phyloP scores from a whole-genome alignment of 2,113 vertebrate species.

The Leucopsar rothschildi region DNA sequence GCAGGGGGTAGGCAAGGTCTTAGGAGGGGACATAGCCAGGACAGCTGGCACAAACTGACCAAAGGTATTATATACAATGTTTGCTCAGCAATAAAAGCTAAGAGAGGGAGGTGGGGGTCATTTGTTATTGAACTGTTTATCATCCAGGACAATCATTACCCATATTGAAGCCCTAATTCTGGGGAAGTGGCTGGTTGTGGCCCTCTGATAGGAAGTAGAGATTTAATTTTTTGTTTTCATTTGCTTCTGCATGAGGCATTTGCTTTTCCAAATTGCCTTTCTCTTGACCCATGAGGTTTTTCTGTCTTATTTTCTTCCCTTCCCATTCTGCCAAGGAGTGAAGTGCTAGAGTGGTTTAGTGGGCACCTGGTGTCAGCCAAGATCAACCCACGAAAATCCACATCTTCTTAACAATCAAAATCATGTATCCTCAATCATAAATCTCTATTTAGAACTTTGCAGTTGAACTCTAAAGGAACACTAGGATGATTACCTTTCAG shows the following conservation, averaged over 20 bases:
- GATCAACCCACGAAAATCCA: background rate
- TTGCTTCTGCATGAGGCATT: background rate
- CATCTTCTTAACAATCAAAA: background rate
- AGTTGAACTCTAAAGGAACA: background rate
- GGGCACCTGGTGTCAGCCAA: background rate
- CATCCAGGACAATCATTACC: rapidly evolving
- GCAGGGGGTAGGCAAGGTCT: background rate
- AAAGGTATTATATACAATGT: background rate
- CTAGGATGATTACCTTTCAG: background rate
- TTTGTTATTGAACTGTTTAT: background rate
- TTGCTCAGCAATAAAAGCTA: background rate
- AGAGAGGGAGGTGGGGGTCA: background rate
- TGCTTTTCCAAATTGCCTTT: background rate
- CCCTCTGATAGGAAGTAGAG: background rate
- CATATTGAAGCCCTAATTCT: background rate
- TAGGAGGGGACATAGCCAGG: background rate
- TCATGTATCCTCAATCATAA: background rate
- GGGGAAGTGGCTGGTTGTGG: rapidly evolving
- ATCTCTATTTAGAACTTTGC: background rate
- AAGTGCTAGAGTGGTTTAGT: rapidly evolving
- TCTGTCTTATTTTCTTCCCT: background rate
- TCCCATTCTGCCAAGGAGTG: rapidly evolving
- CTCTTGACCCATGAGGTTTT: background rate
- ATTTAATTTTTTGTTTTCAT: background rate
- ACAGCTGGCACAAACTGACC: background rate